These are phyloP conservation scores for Brachionus plicatilis DNA, from an alignment of 1,140 invertebrate genomes.

Conservation along the genomic window DNA sequence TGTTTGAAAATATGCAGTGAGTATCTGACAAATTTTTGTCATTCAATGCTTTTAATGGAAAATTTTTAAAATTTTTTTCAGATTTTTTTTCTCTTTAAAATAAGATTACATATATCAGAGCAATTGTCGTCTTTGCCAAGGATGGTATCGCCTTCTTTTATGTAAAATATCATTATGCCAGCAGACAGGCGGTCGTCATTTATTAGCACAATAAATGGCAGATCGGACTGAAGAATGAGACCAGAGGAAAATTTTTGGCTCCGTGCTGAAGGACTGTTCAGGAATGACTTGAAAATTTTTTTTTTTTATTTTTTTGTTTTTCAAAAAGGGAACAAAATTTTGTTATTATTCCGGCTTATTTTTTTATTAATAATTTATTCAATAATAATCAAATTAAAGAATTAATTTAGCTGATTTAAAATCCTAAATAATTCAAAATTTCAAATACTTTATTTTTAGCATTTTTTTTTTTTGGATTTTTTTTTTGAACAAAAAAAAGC, in stretches of 20 bases:
- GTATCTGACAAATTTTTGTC: constrained; percentile 12
- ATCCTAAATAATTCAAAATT: background rate
- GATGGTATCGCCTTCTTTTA: constrained; percentile 24
- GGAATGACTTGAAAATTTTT: background rate
- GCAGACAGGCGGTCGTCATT: background rate
- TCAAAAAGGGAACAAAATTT: too few relatives aligned
- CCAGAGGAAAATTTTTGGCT: constrained; percentile 29
- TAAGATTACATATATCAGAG: background rate
- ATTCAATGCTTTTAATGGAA: background rate
- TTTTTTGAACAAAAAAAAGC: background rate
- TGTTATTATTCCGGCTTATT: background rate
- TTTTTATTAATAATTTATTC: background rate
- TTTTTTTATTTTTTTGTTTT: background rate
- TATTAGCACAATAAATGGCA: constrained; percentile 14
- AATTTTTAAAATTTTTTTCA: background rate
- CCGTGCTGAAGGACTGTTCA: background rate
- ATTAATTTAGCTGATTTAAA: background rate
- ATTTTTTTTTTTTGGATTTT: background rate
- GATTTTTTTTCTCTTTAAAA: background rate
- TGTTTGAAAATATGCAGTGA: constrained; percentile 27
- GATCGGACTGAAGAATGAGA: constrained; percentile 2
- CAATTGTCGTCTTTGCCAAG: constrained; percentile 5
- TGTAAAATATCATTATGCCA: constrained; percentile 29
- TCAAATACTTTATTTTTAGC: background rate
- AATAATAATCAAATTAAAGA: background rate